Percentiles rank a stretch among this genome's conserved stretches.
These are phyloP conservation scores for Phytoseiulus persimilis DNA, from an alignment of 2,888 invertebrate species.

Conservation along the genomic window DNA sequence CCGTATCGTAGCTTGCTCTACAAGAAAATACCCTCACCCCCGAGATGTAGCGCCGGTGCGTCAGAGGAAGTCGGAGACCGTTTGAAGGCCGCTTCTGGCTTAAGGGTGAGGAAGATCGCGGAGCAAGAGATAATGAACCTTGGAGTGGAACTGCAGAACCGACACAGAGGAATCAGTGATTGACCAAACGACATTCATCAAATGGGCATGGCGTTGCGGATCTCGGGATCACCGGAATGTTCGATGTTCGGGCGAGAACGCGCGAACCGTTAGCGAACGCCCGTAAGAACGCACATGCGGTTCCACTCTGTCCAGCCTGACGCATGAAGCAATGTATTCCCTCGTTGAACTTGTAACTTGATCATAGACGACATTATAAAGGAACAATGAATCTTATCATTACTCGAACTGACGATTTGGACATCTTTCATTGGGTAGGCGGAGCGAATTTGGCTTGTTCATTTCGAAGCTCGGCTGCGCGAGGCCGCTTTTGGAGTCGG, in stretches of 20 bases:
- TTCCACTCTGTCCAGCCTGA: not conserved
- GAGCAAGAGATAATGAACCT: not conserved
- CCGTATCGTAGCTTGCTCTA: not conserved
- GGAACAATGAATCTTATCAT: not conserved
- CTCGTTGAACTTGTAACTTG: constrained; percentile 5
- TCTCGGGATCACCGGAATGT: not conserved
- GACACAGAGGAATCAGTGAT: not conserved
- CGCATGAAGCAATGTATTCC: not conserved
- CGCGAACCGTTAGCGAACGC: constrained; percentile 5
- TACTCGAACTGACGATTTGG: not conserved
- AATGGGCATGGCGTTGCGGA: not conserved
- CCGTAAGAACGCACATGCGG: constrained; percentile 5
- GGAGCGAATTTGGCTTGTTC: not conserved
- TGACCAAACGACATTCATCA: not conserved
- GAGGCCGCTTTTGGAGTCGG: too few relatives aligned
- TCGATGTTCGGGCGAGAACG: not conserved
- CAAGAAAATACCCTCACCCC: too few relatives aligned
- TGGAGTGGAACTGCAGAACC: not conserved
- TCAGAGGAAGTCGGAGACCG: not conserved
- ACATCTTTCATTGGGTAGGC: not conserved
- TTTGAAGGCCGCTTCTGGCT: not conserved
- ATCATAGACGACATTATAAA: not conserved
- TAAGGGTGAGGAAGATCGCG: not conserved
- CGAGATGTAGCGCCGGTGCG: too few relatives aligned
- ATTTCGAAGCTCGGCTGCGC: not conserved